phyloP scores from a whole-genome alignment of 2,113 vertebrate species.

The Paramisgurnus dabryanus region DNA sequence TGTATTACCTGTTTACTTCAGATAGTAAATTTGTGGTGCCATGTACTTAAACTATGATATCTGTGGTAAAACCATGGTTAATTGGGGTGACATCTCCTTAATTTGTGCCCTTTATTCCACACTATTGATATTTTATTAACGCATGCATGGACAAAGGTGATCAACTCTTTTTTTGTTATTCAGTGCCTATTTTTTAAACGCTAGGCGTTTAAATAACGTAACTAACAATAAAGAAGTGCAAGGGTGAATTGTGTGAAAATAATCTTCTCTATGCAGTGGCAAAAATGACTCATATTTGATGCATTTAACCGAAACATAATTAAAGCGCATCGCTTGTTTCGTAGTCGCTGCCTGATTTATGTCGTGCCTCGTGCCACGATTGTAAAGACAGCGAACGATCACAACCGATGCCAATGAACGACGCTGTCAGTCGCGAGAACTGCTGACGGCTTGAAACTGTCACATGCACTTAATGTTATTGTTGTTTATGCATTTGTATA shows the following conservation, averaged over 20 bases:
- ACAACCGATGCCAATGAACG: not conserved
- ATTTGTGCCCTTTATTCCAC: too few relatives aligned
- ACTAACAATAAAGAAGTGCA: too few relatives aligned
- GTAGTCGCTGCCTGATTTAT: conserved; percentile 2
- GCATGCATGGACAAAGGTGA: not conserved
- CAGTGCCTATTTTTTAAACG: not conserved
- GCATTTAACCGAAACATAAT: conserved; percentile 19
- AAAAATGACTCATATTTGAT: not conserved
- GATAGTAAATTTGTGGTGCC: too few relatives aligned
- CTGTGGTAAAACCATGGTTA: too few relatives aligned
- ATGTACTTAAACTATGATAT: too few relatives aligned
- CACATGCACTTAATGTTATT: conserved; percentile 19
- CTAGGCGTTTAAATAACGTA: not conserved
- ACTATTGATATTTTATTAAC: not conserved
- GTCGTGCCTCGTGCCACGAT: not conserved
- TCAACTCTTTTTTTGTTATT: too few relatives aligned
- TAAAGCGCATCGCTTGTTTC: not conserved
- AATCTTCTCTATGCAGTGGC: conserved; percentile 2
- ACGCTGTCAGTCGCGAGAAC: not conserved
- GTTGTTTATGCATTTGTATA: conserved; percentile 15
- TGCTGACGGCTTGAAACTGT: conserved; percentile 39
- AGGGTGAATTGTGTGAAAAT: not conserved
- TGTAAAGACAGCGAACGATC: not conserved
- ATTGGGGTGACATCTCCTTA: too few relatives aligned
- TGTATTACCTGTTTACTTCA: too few relatives aligned